Evolutionary conservation across 2,797 vertebrate genomes (phyloP), one percentile per base, ranked within the genome.

Genomic region (Cirrhinus mrigala): DNA sequence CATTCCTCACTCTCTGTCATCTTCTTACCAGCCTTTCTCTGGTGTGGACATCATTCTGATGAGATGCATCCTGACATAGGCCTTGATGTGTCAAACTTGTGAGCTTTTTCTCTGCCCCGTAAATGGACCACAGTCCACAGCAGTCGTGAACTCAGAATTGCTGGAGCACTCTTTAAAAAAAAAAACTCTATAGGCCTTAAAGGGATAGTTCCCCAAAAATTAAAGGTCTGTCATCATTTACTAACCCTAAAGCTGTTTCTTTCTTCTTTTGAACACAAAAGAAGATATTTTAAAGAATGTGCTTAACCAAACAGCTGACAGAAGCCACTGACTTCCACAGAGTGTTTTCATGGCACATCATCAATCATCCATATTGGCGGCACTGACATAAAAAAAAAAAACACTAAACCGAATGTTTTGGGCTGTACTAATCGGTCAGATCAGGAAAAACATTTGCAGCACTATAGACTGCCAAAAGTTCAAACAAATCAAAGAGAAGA

Each of bases 11-110:
- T 71, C 33, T 82, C 71, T 37, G 71, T 40, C 33, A 0, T 83
- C 24, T 33, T 40, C 24, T 62, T 27, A 50, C 22, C 66, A 44
- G 68, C 24, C 68, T 33, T 56, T 37, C 27, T 85, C 83, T 71
- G 44, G 60, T 68, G 62, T 60, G 54, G 79, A 77, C 79, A 73
- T 87, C 76, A 86, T 70, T 62, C 20, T 84, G 86, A 87, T 80
- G 76, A 79, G 69, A 87, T 79, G 27, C 14, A 16, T 83, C 33
- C 56, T 82, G 79, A 83, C 82, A 79, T 29, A 79, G 52, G 75
- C 73, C 73, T 69, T 84, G 37, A 69, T 73, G 40, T 48, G 44
- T 82, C 52, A 24, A 74, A 81, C 58, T 44, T 71, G 58, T 79
- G 50, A 71, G 81, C 75, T 87, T 73, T 83, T 76, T 60, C 66